Conservation (phyloP, 2,797 vertebrate genomes). For the Megaceryle alcyon region DNA sequence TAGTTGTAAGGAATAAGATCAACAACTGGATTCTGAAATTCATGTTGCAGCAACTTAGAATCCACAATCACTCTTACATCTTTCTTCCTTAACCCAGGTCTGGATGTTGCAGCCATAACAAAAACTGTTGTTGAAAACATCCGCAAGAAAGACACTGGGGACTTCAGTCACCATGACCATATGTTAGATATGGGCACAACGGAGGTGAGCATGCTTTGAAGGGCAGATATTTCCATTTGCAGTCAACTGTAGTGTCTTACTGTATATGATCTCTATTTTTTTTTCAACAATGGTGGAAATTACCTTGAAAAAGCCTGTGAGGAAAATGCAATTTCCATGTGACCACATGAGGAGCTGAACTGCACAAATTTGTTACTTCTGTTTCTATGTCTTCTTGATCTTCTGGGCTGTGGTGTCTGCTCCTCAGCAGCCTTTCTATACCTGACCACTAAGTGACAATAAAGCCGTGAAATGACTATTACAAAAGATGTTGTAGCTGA, state of each 20-base stretch:
- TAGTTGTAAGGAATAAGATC: background rate
- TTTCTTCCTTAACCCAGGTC: constrained; percentile 76
- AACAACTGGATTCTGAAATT: background rate
- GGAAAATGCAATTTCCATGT: background rate
- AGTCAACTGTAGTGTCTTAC: accelerated
- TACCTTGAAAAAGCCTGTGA: background rate
- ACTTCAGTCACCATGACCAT: constrained; percentile 90
- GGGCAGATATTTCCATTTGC: background rate
- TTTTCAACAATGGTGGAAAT: background rate
- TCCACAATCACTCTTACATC: background rate
- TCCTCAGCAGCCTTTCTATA: background rate
- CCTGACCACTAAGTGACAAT: background rate
- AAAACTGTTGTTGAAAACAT: constrained; percentile 96
- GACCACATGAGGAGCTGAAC: background rate
- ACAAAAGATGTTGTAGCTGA: background rate
- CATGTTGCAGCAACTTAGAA: background rate
- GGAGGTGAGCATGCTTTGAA: constrained; percentile 74
- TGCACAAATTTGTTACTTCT: background rate
- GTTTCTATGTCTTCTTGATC: background rate
- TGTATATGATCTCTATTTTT: background rate
- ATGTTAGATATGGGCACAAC: constrained; percentile 86
- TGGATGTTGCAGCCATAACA: constrained; percentile 92
- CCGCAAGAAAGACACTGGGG: constrained; percentile 84
- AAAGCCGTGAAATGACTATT: background rate
- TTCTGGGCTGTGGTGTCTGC: background rate